phyloP scores from a whole-genome alignment of 2,888 invertebrate genomes.

The Scaptomyza cyrtandrae region DNA sequence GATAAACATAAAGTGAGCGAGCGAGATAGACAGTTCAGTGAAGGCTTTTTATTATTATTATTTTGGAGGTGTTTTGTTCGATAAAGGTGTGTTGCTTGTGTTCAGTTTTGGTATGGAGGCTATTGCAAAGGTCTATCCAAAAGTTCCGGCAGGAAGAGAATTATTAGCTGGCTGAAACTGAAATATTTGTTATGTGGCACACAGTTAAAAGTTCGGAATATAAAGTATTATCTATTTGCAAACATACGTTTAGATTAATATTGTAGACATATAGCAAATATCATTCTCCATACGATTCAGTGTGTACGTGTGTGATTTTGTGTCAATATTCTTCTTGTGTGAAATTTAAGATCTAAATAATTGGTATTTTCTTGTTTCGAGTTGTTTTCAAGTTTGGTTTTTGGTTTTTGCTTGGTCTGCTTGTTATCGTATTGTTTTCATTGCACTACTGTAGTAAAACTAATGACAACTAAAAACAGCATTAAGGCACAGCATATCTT shows the following conservation, averaged over 20 bases:
- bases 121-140: slow-evolving; percentile 63
- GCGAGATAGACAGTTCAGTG: slow-evolving; percentile 30
- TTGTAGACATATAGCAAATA: slow-evolving; percentile 32
- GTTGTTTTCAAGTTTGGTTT: slow-evolving; percentile 38
- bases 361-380: slow-evolving; percentile 71
- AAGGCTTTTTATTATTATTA: slow-evolving; percentile 5
- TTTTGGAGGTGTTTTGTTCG: slow-evolving; percentile 27
- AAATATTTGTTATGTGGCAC: slow-evolving; percentile 51
- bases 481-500: slow-evolving; percentile 62
- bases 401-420: slow-evolving; percentile 30
- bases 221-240: slow-evolving; percentile 65
- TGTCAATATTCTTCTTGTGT: background rate
- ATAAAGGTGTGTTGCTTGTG: slow-evolving; percentile 37
- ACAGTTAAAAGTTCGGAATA: slow-evolving; percentile 54
- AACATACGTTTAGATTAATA: slow-evolving; percentile 61
- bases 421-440: slow-evolving; percentile 47
- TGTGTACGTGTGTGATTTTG: slow-evolving; percentile 26
- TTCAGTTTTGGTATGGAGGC: slow-evolving; percentile 32
- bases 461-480: slow-evolving; percentile 80
- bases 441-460: slow-evolving; percentile 77
- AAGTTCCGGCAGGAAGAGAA: slow-evolving; percentile 57
- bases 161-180: slow-evolving; percentile 63
- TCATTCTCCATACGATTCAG: slow-evolving; percentile 59
- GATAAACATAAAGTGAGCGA: slow-evolving; percentile 25
- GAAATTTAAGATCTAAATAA: slow-evolving; percentile 61